phyloP scores from a whole-genome alignment of 2,113 vertebrate genomes.

The Pseudorasbora parva region DNA sequence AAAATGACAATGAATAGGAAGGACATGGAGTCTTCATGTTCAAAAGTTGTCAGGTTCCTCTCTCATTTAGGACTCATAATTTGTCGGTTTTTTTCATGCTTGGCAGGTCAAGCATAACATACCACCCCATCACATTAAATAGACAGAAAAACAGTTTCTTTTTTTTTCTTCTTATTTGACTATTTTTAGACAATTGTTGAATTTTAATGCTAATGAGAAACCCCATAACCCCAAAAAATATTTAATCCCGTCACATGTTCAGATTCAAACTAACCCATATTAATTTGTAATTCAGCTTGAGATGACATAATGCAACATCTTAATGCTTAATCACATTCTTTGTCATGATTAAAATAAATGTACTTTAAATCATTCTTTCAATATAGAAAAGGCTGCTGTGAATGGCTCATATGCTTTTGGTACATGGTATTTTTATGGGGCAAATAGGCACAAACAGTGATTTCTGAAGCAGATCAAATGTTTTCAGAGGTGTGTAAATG shows the following conservation, averaged over 20 bases:
- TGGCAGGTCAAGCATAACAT: too few species aligned
- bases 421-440: neutral
- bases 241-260: neutral
- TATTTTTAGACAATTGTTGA: neutral
- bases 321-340: neutral
- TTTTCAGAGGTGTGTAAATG: neutral
- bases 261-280: neutral
- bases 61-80: neutral
- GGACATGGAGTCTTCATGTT: too few species aligned
- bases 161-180: neutral
- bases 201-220: constrained; percentile 22
- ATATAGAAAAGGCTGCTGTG: neutral
- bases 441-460: neutral
- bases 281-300: neutral
- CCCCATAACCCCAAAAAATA: neutral
- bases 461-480: neutral
- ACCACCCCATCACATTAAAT: too few species aligned
- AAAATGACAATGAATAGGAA: neutral
- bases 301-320: neutral
- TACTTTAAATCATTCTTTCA: neutral
- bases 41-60: too few species aligned
- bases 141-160: too few species aligned
- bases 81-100: too few species aligned
- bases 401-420: neutral
- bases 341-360: neutral